Percentiles rank a stretch among this genome's conserved stretches.
These are phyloP conservation scores for Barnardius zonarius DNA, from an alignment of 2,113 vertebrate genomes.

Conservation along the genomic window DNA sequence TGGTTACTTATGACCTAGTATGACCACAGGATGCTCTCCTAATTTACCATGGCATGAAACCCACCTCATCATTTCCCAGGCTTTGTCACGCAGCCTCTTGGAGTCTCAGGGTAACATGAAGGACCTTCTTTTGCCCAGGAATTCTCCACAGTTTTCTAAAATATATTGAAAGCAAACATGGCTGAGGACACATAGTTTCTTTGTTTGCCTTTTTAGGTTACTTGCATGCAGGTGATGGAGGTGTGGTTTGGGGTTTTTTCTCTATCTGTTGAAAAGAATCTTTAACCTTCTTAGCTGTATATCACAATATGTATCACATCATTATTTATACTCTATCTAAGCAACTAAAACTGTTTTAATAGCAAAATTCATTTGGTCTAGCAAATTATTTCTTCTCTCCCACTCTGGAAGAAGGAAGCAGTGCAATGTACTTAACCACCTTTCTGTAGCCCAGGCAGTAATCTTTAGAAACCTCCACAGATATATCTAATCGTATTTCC, in stretches of 20 bases:
- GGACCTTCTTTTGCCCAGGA: not conserved
- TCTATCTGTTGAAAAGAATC: not conserved
- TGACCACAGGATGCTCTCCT: not conserved
- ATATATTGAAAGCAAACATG: not conserved
- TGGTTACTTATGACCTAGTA: not conserved
- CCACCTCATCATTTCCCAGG: not conserved
- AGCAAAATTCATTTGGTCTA: not conserved
- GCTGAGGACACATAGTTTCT: not conserved
- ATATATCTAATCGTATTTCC: conserved; percentile 26
- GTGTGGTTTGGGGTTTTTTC: not conserved
- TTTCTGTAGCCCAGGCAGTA: not conserved
- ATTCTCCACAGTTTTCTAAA: not conserved
- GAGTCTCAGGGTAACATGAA: not conserved
- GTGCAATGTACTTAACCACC: not conserved
- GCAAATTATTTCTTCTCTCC: not conserved
- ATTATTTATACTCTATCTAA: not conserved
- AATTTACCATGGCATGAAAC: not conserved
- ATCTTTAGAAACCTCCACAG: conserved; percentile 14
- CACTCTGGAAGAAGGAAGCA: not conserved
- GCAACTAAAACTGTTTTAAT: not conserved
- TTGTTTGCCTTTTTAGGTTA: not conserved
- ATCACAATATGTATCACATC: not conserved
- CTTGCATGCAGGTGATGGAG: not conserved
- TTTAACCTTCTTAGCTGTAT: not conserved
- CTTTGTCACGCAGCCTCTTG: rapidly evolving